Conservation (phyloP, 2,113 vertebrate genomes). For the Pseudopipra pipra region DNA sequence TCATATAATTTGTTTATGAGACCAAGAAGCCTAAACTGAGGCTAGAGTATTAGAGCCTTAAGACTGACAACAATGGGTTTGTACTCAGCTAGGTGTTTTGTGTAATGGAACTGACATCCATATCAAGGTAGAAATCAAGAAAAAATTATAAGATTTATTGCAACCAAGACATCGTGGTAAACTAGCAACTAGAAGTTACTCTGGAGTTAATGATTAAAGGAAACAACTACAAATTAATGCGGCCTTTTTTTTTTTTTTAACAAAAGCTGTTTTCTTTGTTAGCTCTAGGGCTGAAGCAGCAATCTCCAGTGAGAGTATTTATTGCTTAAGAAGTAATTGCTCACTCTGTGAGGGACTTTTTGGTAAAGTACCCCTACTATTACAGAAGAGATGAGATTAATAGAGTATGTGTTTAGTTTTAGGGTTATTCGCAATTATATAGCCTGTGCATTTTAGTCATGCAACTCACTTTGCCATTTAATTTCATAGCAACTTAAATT, state of each 20-base stretch:
- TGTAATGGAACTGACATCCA: not conserved
- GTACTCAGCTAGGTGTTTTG: not conserved
- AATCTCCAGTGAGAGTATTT: not conserved
- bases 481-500: slow-evolving; percentile 3
- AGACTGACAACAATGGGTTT: not conserved
- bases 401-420: not conserved
- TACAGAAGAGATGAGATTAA: not conserved
- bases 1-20: not conserved
- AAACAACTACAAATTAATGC: not conserved
- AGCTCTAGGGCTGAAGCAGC: not conserved
- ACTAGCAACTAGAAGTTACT: not conserved
- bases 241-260: not conserved
- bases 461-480: not conserved
- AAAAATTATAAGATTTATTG: not conserved
- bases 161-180: not conserved
- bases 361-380: not conserved
- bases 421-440: not conserved
- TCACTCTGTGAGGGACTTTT: not conserved
- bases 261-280: not conserved
- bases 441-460: not conserved
- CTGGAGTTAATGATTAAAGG: not conserved
- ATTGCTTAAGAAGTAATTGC: not conserved
- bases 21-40: not conserved
- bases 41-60: not conserved
- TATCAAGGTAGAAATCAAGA: not conserved